Percentiles rank a stretch among this genome's conserved stretches.
phyloP scores from a whole-genome alignment of 1,140 invertebrate genomes.

The Zeugodacus cucurbitae region DNA sequence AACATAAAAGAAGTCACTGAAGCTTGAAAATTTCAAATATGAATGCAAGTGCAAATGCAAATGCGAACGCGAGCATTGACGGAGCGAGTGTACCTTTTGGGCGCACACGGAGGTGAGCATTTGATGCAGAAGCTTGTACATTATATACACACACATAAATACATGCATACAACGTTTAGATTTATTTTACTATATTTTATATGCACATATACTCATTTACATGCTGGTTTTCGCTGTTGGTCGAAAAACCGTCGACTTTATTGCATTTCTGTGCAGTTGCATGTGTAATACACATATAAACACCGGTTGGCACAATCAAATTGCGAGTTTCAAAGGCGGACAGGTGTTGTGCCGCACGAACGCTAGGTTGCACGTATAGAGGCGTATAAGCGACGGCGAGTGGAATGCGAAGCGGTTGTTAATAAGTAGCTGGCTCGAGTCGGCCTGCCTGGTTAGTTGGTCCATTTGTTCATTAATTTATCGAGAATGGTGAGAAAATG shows the following conservation, averaged over 20 bases:
- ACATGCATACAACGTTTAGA: neutral
- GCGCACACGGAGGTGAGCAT: neutral
- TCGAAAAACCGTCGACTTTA: neutral
- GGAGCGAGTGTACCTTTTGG: neutral
- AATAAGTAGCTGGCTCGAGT: neutral
- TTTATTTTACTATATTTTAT: neutral
- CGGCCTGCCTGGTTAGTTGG: neutral
- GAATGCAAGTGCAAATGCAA: neutral
- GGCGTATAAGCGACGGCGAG: neutral
- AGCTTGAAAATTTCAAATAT: slow-evolving; percentile 15
- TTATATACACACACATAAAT: neutral
- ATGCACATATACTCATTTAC: neutral
- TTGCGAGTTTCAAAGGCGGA: neutral
- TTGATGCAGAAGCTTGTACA: neutral
- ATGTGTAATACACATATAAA: neutral
- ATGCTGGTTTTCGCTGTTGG: neutral
- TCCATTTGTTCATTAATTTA: slow-evolving; percentile 3
- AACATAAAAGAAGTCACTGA: neutral
- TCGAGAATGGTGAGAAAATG: slow-evolving; percentile 15
- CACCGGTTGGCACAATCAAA: neutral
- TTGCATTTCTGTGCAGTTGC: neutral
- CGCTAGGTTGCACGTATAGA: neutral
- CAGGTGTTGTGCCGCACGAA: neutral
- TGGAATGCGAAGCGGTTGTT: neutral
- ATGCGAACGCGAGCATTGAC: neutral